A percentile compares a stretch with the other conserved stretches of the same genome.
phyloP scores from a whole-genome alignment of 2,797 vertebrate species.

The Menidia menidia region DNA sequence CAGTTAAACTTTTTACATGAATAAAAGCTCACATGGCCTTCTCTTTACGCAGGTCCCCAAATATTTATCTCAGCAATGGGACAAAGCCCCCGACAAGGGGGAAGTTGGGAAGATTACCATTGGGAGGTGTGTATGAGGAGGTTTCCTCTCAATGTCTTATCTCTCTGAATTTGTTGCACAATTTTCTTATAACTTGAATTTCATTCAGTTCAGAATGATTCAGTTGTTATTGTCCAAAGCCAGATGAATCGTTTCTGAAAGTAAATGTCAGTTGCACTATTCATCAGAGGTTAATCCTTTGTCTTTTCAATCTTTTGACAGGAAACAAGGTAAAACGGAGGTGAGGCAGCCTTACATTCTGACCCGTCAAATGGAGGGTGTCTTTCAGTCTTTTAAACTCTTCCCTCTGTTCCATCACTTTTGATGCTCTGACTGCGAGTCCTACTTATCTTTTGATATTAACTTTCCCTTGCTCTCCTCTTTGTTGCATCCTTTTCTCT shows the following conservation, averaged over 20 bases:
- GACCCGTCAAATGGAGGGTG: background rate
- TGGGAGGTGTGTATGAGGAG: constrained; percentile 85
- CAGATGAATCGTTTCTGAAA: background rate
- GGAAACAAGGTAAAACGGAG: constrained; percentile 92
- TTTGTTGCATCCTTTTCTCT: constrained; percentile 1
- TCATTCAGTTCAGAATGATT: too few relatives aligned
- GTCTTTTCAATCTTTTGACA: constrained; percentile 61
- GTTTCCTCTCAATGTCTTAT: too few relatives aligned
- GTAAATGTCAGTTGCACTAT: background rate
- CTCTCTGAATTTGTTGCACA: too few relatives aligned
- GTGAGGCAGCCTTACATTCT: constrained; percentile 78
- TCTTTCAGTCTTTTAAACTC: background rate
- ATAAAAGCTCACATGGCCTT: background rate
- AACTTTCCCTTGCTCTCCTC: background rate
- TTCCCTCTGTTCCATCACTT: background rate
- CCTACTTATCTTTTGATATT: background rate
- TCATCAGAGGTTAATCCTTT: constrained; percentile 22
- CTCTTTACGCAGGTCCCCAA: constrained; percentile 85
- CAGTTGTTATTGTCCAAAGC: background rate
- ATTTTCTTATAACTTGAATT: too few relatives aligned
- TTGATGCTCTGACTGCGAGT: background rate
- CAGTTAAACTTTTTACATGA: background rate
- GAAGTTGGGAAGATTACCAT: constrained; percentile 94
- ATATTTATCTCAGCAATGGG: constrained; percentile 94
- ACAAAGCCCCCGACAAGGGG: constrained; percentile 90